phyloP scores from a whole-genome alignment of 1,140 invertebrate species.

The Eueides isabella region DNA sequence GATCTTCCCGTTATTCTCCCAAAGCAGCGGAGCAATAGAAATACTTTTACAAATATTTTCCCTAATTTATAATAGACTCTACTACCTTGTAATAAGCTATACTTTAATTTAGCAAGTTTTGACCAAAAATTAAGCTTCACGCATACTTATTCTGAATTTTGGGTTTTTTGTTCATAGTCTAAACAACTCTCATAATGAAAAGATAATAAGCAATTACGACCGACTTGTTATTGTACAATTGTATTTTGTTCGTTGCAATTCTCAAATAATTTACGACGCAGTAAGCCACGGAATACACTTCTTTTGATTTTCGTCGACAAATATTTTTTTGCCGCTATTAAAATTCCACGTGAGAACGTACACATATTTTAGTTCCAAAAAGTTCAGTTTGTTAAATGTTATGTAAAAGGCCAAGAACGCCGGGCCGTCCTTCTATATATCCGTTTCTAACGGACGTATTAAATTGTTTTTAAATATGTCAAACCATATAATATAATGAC shows the following conservation, averaged over 20 bases:
- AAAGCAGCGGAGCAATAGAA: slow-evolving; percentile 4
- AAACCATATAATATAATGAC: slow-evolving; percentile 14
- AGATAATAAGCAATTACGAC: slow-evolving; percentile 69
- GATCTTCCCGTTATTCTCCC: slow-evolving; percentile 69
- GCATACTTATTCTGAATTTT: slow-evolving; percentile 65
- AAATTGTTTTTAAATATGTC: slow-evolving; percentile 23
- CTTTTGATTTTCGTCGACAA: slow-evolving; percentile 43
- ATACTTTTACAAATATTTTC: neutral
- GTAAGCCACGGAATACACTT: slow-evolving; percentile 46
- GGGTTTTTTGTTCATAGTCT: slow-evolving; percentile 61
- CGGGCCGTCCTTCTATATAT: slow-evolving; percentile 27
- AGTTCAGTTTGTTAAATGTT: neutral
- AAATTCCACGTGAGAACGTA: slow-evolving; percentile 16
- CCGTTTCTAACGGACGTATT: slow-evolving; percentile 28
- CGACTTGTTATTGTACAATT: slow-evolving; percentile 54
- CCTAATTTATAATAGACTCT: slow-evolving; percentile 24
- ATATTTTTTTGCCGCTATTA: slow-evolving; percentile 33
- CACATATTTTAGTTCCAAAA: no score
- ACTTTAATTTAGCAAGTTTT: slow-evolving; percentile 13
- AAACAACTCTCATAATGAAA: slow-evolving; percentile 70
- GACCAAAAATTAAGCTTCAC: slow-evolving; percentile 57
- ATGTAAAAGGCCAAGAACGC: slow-evolving; percentile 12
- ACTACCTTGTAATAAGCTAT: slow-evolving; percentile 33
- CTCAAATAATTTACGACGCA: slow-evolving; percentile 57
- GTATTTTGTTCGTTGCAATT: slow-evolving; percentile 63